phyloP scores from a whole-genome alignment of 2,113 vertebrate genomes.

The Etheostoma cragini region DNA sequence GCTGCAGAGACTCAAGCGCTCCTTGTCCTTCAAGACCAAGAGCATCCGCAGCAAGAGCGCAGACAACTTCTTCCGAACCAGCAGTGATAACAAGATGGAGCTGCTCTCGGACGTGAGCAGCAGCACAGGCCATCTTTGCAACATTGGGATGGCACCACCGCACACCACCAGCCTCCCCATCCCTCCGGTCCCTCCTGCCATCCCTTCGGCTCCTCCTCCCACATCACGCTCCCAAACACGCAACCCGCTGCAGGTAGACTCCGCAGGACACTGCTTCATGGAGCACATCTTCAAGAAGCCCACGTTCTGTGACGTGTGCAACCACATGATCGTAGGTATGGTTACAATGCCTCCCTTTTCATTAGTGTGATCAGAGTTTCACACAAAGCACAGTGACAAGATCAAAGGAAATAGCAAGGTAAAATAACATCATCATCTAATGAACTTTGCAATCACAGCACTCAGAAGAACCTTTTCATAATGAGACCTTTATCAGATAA shows the following conservation, averaged over 20 bases:
- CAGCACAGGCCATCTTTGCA: slow-evolving; percentile 87
- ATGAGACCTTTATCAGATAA: neutral
- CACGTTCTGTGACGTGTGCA: slow-evolving; percentile 98
- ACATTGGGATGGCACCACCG: slow-evolving; percentile 75
- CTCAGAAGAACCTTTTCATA: slow-evolving; percentile 27
- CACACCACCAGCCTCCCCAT: slow-evolving; percentile 67
- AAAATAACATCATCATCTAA: slow-evolving; percentile 2
- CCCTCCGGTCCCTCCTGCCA: slow-evolving; percentile 77
- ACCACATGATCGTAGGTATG: slow-evolving; percentile 99
- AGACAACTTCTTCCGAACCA: slow-evolving; percentile 95
- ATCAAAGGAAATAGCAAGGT: neutral
- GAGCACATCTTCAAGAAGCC: slow-evolving; percentile 99
- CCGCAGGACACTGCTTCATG: slow-evolving; percentile 91
- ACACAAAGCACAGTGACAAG: neutral
- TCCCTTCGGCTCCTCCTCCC: slow-evolving; percentile 81
- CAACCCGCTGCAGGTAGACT: slow-evolving; percentile 83
- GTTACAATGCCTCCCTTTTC: slow-evolving; percentile 33
- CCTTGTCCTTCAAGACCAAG: slow-evolving; percentile 98
- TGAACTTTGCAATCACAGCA: slow-evolving; percentile 21
- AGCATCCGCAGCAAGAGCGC: slow-evolving; percentile 97
- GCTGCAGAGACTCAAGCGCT: slow-evolving; percentile 97
- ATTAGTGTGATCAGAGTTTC: neutral
- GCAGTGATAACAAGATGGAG: slow-evolving; percentile 89
- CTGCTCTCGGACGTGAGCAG: slow-evolving; percentile 88
- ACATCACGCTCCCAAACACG: slow-evolving; percentile 87